These are phyloP conservation scores for Umimayanthus chanpuru DNA, from an alignment of 92 coral and sea anemone genomes.

Conservation along the genomic window DNA sequence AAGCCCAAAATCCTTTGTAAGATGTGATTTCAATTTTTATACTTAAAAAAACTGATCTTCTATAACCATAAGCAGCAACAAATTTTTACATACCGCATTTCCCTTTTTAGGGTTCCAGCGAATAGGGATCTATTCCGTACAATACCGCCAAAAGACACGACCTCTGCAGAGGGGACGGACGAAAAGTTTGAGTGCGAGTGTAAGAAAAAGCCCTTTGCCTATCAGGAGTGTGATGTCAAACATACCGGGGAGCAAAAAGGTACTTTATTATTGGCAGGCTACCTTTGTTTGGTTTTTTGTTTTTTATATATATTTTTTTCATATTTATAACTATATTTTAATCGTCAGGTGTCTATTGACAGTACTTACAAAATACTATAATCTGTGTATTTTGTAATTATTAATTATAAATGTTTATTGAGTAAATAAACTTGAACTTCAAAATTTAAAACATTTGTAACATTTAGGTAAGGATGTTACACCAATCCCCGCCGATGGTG, in stretches of 20 bases:
- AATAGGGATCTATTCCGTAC: neutral
- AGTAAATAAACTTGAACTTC: no score
- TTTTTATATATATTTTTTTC: no score
- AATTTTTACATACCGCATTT: neutral
- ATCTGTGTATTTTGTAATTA: no score
- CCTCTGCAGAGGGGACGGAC: neutral
- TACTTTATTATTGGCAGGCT: neutral
- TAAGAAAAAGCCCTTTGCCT: neutral
- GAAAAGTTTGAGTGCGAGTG: conserved; percentile 20
- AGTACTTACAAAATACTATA: no score
- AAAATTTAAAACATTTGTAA: neutral
- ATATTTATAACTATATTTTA: no score
- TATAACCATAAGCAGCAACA: no score
- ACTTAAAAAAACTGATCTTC: no score
- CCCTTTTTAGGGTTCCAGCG: neutral
- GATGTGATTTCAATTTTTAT: no score
- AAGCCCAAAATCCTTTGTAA: no score
- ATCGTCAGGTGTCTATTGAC: no score
- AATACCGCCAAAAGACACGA: neutral
- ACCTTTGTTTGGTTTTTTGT: no score
- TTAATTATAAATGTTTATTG: no score
- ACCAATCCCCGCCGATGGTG: neutral
- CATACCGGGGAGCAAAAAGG: conserved; percentile 11
- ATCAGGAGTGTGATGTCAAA: neutral
- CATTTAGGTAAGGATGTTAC: neutral